These are phyloP conservation scores for Actinia tenebrosa DNA, from an alignment of 64 coral and sea anemone genomes.

Conservation along the genomic window DNA sequence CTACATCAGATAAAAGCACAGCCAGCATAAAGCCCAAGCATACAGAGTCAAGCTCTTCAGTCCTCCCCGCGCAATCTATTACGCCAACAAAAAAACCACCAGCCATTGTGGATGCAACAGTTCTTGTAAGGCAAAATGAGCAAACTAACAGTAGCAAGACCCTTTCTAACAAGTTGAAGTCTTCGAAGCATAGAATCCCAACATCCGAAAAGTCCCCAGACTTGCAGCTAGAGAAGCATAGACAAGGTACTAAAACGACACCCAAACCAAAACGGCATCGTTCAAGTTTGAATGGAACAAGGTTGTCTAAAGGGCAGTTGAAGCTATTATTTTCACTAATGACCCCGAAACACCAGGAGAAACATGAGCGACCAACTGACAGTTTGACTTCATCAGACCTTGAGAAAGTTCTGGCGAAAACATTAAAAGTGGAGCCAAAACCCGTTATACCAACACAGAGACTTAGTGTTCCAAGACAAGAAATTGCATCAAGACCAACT, in stretches of 20 bases:
- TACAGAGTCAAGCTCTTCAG: background rate
- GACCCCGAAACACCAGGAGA: conserved; percentile 2
- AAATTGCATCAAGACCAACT: background rate
- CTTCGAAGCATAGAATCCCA: background rate
- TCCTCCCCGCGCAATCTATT: conserved; percentile 13
- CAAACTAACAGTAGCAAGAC: background rate
- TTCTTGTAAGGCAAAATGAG: background rate
- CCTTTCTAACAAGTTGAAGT: background rate
- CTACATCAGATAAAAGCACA: background rate
- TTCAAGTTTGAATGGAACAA: background rate
- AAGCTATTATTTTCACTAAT: background rate
- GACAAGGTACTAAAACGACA: background rate
- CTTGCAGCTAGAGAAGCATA: background rate
- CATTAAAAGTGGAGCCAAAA: background rate
- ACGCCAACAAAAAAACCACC: background rate
- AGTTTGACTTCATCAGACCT: background rate
- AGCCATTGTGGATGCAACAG: background rate
- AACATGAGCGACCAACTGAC: background rate
- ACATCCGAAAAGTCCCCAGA: background rate
- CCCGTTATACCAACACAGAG: background rate
- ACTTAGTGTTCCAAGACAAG: conserved; percentile 19
- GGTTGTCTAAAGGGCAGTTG: conserved; percentile 15
- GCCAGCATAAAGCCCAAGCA: background rate
- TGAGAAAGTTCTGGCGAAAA: background rate
- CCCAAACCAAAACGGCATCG: background rate